Evolutionary conservation across 2,797 vertebrate species (phyloP).

Genomic region (Vireo griseus): DNA sequence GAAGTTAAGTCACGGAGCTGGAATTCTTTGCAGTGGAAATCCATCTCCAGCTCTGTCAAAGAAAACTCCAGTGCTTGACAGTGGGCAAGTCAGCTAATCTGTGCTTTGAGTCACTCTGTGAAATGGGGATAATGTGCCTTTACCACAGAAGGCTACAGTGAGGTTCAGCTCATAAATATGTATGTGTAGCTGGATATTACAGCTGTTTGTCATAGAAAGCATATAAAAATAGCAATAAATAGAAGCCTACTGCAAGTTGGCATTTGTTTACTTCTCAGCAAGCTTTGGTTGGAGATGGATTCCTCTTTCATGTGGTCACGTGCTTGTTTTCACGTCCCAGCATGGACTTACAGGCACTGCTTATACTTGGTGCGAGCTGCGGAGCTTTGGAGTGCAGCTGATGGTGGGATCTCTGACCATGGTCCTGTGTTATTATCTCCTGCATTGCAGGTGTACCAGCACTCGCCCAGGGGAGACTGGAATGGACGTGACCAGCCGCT

Average conservation of each 20-base stretch:
- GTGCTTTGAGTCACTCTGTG: conserved; percentile 19
- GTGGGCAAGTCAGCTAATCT: background rate
- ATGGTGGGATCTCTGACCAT: background rate
- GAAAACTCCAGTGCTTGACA: background rate
- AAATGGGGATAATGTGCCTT: background rate
- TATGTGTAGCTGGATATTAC: background rate
- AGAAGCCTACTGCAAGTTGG: background rate
- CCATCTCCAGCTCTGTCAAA: background rate
- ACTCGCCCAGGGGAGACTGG: conserved; percentile 93
- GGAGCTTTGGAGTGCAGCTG: background rate
- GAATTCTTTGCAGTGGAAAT: background rate
- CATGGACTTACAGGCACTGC: accelerated
- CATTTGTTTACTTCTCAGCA: conserved; percentile 17
- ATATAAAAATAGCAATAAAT: conserved; percentile 23
- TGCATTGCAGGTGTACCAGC: conserved; percentile 84
- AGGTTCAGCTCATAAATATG: conserved; percentile 14
- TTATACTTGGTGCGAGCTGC: accelerated
- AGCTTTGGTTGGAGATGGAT: background rate
- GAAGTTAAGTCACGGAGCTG: background rate
- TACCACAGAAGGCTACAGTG: background rate
- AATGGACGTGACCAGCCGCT: conserved; percentile 99
- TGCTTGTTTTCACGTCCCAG: background rate
- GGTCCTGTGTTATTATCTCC: background rate
- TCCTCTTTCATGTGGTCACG: background rate
- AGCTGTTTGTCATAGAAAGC: conserved; percentile 9